These are phyloP conservation scores for Anoplophora glabripennis DNA, from an alignment of 1,140 invertebrate species.

Conservation along the genomic window DNA sequence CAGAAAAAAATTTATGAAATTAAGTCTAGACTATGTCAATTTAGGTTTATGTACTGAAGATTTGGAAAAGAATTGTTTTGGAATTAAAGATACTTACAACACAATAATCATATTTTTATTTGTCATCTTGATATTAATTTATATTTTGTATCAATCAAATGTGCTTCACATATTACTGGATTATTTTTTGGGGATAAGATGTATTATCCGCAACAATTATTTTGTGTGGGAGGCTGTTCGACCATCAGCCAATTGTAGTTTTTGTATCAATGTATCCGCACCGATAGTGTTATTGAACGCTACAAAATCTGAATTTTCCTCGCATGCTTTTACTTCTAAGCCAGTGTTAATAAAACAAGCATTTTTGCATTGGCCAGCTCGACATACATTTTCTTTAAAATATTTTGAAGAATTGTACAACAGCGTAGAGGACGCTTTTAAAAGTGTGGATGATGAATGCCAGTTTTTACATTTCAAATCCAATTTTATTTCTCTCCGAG, in stretches of 20 bases:
- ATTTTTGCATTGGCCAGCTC: constrained; percentile 74
- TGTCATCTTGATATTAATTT: constrained; percentile 7
- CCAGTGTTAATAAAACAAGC: constrained; percentile 80
- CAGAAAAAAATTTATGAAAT: too few relatives aligned
- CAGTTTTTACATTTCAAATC: constrained; percentile 90
- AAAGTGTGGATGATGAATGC: constrained; percentile 71
- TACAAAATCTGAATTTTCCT: constrained; percentile 63
- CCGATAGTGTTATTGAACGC: constrained; percentile 65
- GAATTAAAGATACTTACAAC: neutral
- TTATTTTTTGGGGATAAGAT: constrained; percentile 55
- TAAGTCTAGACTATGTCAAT: too few relatives aligned
- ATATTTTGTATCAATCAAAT: neutral
- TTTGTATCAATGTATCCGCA: constrained; percentile 56
- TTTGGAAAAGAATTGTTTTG: too few relatives aligned
- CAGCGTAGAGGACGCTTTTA: constrained; percentile 61
- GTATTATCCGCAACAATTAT: constrained; percentile 78
- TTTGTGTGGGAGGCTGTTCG: constrained; percentile 81
- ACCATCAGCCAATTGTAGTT: constrained; percentile 76
- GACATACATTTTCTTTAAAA: constrained; percentile 65
- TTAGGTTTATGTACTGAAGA: too few relatives aligned
- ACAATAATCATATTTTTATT: neutral
- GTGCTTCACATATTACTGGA: constrained; percentile 14
- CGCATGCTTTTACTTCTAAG: constrained; percentile 73
- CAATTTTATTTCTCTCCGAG: constrained; percentile 70
- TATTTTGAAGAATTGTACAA: constrained; percentile 77